These are phyloP conservation scores for Echinometra lucunter DNA, from an alignment of 53 echinoderm and acorn worm species.

Conservation along the genomic window DNA sequence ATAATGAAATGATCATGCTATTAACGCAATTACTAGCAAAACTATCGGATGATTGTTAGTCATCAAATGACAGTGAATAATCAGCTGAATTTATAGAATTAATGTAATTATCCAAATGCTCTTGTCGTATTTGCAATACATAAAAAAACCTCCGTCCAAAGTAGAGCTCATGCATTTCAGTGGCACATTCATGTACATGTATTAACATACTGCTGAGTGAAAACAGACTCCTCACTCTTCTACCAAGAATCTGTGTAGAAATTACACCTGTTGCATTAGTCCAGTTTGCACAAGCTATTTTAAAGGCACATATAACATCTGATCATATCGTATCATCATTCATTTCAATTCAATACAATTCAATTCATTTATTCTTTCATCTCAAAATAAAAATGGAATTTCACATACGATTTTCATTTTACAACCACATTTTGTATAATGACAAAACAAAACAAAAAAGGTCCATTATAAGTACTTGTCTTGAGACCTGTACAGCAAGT, in stretches of 20 bases:
- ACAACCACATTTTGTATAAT: too few relatives aligned
- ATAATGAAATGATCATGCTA: neutral
- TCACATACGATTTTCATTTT: too few relatives aligned
- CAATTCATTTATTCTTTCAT: too few relatives aligned
- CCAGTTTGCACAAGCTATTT: neutral
- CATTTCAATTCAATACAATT: too few relatives aligned
- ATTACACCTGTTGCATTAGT: neutral
- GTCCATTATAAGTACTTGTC: neutral
- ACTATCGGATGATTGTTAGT: neutral
- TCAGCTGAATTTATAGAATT: neutral
- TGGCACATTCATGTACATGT: too few relatives aligned
- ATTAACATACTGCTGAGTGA: too few relatives aligned
- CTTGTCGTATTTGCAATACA: neutral
- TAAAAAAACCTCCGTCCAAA: neutral
- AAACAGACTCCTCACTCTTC: neutral
- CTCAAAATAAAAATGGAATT: too few relatives aligned
- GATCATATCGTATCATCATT: neutral
- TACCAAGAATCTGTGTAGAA: neutral
- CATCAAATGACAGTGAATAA: neutral
- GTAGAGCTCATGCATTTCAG: neutral
- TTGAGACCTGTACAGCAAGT: neutral
- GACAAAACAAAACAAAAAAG: too few relatives aligned
- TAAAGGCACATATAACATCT: neutral
- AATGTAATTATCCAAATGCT: neutral
- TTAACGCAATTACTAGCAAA: neutral